These are phyloP conservation scores for Trachurus trachurus DNA, from an alignment of 2,797 vertebrate genomes.

Conservation along the genomic window DNA sequence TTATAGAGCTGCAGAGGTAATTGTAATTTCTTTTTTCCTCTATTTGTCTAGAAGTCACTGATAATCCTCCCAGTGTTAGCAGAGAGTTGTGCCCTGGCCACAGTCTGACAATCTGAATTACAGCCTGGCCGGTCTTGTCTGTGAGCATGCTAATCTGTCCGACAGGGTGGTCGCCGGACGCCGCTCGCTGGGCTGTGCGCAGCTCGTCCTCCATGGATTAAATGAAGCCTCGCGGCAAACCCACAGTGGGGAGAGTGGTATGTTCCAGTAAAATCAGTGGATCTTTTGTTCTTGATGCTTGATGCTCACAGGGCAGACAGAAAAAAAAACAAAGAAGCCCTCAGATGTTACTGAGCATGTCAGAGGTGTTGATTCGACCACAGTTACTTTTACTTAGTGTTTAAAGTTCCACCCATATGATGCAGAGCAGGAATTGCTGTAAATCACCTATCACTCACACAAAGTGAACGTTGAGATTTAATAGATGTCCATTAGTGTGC, in stretches of 20 bases:
- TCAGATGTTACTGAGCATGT: neutral
- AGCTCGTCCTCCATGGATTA: slow-evolving; percentile 22
- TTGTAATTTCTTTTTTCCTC: slow-evolving; percentile 20
- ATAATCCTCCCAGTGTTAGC: slow-evolving; percentile 61
- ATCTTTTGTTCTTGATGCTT: neutral
- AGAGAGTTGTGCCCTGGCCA: slow-evolving; percentile 28
- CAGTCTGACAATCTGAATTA: slow-evolving; percentile 63
- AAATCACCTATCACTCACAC: neutral
- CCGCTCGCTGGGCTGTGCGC: neutral
- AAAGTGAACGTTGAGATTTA: neutral
- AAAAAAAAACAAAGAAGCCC: neutral
- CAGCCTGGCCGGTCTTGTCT: slow-evolving; percentile 38
- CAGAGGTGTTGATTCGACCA: slow-evolving; percentile 4
- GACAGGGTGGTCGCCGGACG: slow-evolving; percentile 60
- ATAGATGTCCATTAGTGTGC: neutral
- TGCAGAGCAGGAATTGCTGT: neutral
- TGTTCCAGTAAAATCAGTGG: slow-evolving; percentile 5
- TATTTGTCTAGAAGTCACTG: slow-evolving; percentile 47
- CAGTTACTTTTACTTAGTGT: neutral
- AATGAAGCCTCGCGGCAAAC: slow-evolving; percentile 25
- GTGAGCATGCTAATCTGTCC: slow-evolving; percentile 50
- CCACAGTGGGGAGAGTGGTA: slow-evolving; percentile 6
- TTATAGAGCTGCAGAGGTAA: slow-evolving; percentile 41
- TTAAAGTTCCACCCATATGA: neutral
- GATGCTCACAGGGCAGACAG: neutral